phyloP scores from a whole-genome alignment of 2,888 invertebrate genomes.

The Operophtera brumata region DNA sequence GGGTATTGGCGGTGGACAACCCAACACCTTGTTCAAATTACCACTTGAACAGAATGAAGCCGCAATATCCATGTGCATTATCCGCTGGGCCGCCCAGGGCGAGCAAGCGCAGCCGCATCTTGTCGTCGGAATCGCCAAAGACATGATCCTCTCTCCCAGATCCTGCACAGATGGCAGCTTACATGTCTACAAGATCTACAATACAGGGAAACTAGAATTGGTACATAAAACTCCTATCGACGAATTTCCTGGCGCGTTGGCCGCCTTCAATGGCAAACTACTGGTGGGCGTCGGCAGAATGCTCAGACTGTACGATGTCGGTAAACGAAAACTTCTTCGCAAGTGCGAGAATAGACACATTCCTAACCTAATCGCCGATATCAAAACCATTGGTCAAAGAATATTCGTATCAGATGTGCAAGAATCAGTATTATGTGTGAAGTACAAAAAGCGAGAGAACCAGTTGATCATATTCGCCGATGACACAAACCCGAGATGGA shows the following conservation, averaged over 20 bases:
- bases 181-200: constrained; percentile 91
- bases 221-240: constrained; percentile 96
- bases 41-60: constrained; percentile 98
- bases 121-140: constrained; percentile 96
- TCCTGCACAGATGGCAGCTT: constrained; percentile 90
- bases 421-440: constrained; percentile 97
- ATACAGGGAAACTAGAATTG: constrained; percentile 92
- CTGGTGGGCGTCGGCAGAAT: constrained; percentile 96
- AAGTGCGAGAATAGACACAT: constrained; percentile 99
- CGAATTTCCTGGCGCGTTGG: constrained; percentile 94
- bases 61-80: constrained; percentile 92
- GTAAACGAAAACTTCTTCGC: constrained; percentile 93
- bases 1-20: constrained; percentile 79
- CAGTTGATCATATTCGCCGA: constrained; percentile 99
- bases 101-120: constrained; percentile 75
- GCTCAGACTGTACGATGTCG: constrained; percentile 96
- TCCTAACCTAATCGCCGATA: constrained; percentile 95
- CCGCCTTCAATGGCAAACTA: constrained; percentile 94
- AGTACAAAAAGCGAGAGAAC: constrained; percentile 97
- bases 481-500: constrained; percentile 97
- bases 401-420: constrained; percentile 97
- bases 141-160: constrained; percentile 93
- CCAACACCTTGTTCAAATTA: constrained; percentile 88
- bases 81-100: constrained; percentile 85
- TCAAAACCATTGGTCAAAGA: constrained; percentile 96